Evolutionary conservation across 2,888 invertebrate genomes (phyloP), one percentile per base, ranked within the genome.

Genomic region (Abrostola tripartita): DNA sequence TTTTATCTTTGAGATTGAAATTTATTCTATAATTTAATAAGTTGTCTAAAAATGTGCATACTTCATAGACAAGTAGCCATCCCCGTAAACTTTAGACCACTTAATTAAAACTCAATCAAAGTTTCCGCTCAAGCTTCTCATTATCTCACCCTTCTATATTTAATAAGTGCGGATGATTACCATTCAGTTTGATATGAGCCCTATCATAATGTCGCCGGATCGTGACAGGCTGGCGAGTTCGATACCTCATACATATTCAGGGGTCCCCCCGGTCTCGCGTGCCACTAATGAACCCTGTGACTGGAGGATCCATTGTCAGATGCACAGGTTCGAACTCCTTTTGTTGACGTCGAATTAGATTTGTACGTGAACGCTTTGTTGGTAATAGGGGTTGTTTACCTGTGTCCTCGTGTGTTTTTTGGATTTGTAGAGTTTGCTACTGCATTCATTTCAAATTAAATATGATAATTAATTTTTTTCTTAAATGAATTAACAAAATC

Each of bases 241-340:
- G 81, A 85, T 87, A 85, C 75, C 88, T 90, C 90, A 91, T 91
- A 84, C 89, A 91, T 91, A 91, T 91, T 90, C 90, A 91, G 76
- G 81, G 71, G 63, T 71, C 60, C 73, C 71, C 67, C 55, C 52
- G 74, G 63, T 69, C 66, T 78, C 74, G 80, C 81, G 74, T 78
- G 76, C 70, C 75, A 63, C 83, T 88, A 87, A 85, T 86, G 86
- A 87, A 87, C 79, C 83, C 71, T 72, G 73, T 76, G 74, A 70
- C 60, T 72, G 53, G 74, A 74, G 74, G 74, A 74, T 69, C 74
- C 74, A 84, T 83, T 86, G 86, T 86, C 86, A 84, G 81, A 82
- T 77, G 80, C 84, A 83, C 81, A 81, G 81, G 78, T 81, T 75
- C 70, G 71, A 76, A 76, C 81, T 84, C 79, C 86, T 83, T 82